Evolutionary conservation across 2,797 vertebrate species (phyloP).

Genomic region (Crenichthys baileyi): DNA sequence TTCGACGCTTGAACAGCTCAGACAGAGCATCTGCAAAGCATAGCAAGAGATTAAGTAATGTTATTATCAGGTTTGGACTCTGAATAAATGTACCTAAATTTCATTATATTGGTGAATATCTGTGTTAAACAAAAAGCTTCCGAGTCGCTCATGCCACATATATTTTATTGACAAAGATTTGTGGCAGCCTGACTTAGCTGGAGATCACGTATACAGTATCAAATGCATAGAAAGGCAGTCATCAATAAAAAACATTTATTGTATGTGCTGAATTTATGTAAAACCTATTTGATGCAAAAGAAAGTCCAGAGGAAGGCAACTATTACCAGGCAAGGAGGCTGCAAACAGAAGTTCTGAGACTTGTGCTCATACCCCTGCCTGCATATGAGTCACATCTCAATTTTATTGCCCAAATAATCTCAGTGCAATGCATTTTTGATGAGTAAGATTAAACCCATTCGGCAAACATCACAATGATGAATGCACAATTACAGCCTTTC

Average conservation of each 20-base stretch:
- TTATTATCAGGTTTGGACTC: neutral
- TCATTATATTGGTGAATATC: neutral
- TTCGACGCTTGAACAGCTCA: neutral
- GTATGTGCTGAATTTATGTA: neutral
- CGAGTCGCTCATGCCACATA: too few species aligned
- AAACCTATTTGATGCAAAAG: neutral
- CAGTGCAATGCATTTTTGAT: constrained; percentile 1
- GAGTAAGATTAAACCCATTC: neutral
- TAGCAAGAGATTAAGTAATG: neutral
- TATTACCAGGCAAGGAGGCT: neutral
- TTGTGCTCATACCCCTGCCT: neutral
- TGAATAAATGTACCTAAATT: neutral
- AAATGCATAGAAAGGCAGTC: neutral
- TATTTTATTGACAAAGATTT: neutral
- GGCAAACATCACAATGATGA: neutral
- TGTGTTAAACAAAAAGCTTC: neutral
- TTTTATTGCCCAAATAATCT: neutral
- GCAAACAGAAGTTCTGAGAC: neutral
- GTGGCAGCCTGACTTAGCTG: neutral
- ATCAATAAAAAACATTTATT: neutral
- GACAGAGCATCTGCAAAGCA: neutral
- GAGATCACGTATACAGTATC: neutral
- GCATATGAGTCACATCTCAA: neutral
- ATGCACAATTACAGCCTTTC: neutral
- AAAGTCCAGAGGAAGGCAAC: neutral